Evolutionary conservation across 2,113 vertebrate species (phyloP), one percentile per base, ranked within the genome.

Genomic region (Zosterops japonicus): DNA sequence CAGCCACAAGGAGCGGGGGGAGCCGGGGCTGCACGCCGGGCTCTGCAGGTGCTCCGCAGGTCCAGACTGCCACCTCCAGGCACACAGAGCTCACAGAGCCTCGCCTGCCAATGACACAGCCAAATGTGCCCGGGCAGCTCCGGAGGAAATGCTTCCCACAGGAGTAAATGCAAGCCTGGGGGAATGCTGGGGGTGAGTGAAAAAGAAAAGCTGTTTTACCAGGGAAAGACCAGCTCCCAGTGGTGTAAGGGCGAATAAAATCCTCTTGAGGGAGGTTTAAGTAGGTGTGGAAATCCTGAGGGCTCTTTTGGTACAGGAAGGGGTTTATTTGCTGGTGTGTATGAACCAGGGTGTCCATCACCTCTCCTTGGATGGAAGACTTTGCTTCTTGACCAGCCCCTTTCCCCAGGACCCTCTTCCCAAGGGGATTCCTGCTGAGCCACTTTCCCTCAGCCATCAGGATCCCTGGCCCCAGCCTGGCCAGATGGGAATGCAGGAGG

Each of bases 41-140:
- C 87, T 80, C 81, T 27, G 89, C 83, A 74, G 91, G 83, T 55
- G 69, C 84, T 85, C 56, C 16, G 76, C 63, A 39, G 77, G 91
- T 52, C 79, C 88, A 77, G 79, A 86, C 92, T 93, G 87, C 96
- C 90, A 77, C 82, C 85, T 95, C 93, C 87, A 94, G 82, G 94
- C 87, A 83, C 75, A 31, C 27, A 1, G 5, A 61, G 75, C 74
- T 85, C 12, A 1, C 87, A 12, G 84, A 92, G 69, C 78, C 12
- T 60, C 24, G 0, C n/a, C 21, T 6, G 41, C 59, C 24, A 3
- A 27, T 12, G 60, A 3, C 80, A 59, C 31, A 5, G 52, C 11
- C 65, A 12, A 3, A 41, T 2, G 3, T 5, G 21, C 36, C 39
- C 22, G 42, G 88, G 19, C 57, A 80, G 72, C 27, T 39, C 49